These are phyloP conservation scores for Spialia ferax DNA, from an alignment of 2,888 invertebrate species.

Conservation along the genomic window DNA sequence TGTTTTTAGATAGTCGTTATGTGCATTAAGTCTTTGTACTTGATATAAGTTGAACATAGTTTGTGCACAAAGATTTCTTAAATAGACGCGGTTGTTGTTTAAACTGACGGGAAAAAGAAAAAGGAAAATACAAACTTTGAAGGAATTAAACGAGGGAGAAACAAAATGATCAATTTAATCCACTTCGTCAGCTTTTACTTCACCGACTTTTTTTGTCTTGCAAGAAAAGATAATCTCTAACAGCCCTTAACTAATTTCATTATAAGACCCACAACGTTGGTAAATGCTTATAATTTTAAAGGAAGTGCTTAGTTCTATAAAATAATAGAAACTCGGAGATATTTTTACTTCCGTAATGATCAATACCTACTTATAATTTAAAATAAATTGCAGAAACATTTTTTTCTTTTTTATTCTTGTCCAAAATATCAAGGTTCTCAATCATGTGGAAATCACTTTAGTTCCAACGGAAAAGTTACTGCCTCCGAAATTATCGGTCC, in stretches of 20 bases:
- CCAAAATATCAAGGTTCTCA: background rate
- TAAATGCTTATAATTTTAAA: background rate
- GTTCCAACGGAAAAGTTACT: background rate
- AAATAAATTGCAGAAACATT: too few relatives aligned
- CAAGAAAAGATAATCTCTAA: slow-evolving; percentile 27
- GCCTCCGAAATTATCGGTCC: slow-evolving; percentile 1
- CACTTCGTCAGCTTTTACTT: slow-evolving; percentile 44
- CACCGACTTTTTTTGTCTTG: slow-evolving; percentile 47
- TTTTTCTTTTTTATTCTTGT: too few relatives aligned
- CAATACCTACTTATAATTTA: too few relatives aligned
- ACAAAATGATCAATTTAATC: slow-evolving; percentile 55
- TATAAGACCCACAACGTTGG: slow-evolving; percentile 12
- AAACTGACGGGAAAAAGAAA: background rate
- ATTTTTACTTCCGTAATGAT: background rate
- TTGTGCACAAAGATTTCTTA: too few relatives aligned
- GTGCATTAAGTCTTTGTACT: background rate
- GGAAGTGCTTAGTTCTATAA: background rate
- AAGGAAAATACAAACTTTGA: slow-evolving; percentile 25
- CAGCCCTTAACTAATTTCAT: slow-evolving; percentile 33
- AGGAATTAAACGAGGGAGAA: slow-evolving; percentile 55
- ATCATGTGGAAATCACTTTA: background rate
- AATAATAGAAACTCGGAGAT: background rate
- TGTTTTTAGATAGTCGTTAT: background rate
- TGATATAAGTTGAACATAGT: too few relatives aligned
- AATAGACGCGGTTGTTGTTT: background rate